Evolutionary conservation across 1,140 invertebrate species (phyloP).

Genomic region (Tetragonula clypearis): DNA sequence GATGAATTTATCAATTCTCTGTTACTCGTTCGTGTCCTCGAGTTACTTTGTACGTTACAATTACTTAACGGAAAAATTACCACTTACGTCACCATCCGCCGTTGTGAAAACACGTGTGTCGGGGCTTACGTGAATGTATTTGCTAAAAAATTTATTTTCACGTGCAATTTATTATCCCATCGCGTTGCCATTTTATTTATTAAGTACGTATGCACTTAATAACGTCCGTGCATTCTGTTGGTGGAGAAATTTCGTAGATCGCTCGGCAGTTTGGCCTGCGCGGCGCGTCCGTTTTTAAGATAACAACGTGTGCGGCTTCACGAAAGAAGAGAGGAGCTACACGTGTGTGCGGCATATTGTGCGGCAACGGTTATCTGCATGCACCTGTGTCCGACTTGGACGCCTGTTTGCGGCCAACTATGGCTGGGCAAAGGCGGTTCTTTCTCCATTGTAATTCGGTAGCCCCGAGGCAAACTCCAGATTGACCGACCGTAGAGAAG

Average conservation of each 20-base stretch:
- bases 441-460: slow-evolving; percentile 62
- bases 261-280: neutral
- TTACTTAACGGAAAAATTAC: neutral
- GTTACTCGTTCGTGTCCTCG: neutral
- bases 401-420: slow-evolving; percentile 2
- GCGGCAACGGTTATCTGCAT: slow-evolving; percentile 38
- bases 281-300: neutral
- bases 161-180: no score
- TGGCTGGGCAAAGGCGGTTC: slow-evolving; percentile 48
- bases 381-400: slow-evolving; percentile 45
- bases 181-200: neutral
- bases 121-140: no score
- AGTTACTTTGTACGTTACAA: neutral
- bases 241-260: neutral
- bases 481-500: slow-evolving; percentile 50
- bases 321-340: neutral
- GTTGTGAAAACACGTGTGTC: neutral
- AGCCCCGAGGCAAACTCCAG: slow-evolving; percentile 49
- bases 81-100: neutral
- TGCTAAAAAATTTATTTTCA: neutral
- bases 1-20: slow-evolving; percentile 5
- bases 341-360: neutral
- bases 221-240: no score
- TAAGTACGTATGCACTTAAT: neutral
- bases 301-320: neutral